Conservation (phyloP, 2,113 vertebrate species). For the Zingel zingel region DNA sequence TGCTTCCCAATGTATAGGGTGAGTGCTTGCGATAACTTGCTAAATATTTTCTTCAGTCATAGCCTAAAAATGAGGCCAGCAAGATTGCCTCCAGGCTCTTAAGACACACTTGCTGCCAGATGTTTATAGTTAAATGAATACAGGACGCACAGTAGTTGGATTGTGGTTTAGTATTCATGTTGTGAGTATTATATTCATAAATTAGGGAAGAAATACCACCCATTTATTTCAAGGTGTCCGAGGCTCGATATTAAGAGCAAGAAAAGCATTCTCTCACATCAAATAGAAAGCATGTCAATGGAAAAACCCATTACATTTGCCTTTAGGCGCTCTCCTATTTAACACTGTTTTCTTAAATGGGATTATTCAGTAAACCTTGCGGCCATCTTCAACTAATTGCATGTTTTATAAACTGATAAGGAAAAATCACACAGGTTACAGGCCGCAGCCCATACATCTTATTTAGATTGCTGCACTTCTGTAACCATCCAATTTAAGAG, state of each 20-base stretch:
- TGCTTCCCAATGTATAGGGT: constrained; percentile 38
- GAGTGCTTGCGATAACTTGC: constrained; percentile 25
- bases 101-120: constrained; percentile 6
- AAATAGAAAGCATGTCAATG: constrained; percentile 68
- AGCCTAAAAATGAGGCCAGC: constrained; percentile 9
- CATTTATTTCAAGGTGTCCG: constrained; percentile 49
- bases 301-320: constrained; percentile 77
- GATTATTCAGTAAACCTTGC: constrained; percentile 74
- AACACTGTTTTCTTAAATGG: constrained; percentile 73
- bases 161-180: constrained; percentile 42
- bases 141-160: background rate
- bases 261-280: constrained; percentile 54
- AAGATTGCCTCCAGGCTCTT: background rate
- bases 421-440: constrained; percentile 66
- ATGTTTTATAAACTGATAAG: constrained; percentile 79
- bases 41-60: constrained; percentile 40
- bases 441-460: constrained; percentile 56
- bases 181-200: constrained; percentile 34
- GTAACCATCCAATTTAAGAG: constrained; percentile 67
- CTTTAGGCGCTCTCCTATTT: constrained; percentile 71
- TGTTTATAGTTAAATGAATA: constrained; percentile 28
- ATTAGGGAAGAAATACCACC: constrained; percentile 37
- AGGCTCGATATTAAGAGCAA: constrained; percentile 46
- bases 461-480: constrained; percentile 63
- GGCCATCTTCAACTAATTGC: constrained; percentile 76